Percentiles rank a stretch among this genome's conserved stretches.
phyloP scores from a whole-genome alignment of 1,140 invertebrate species.

The Zaprionus vittiger region DNA sequence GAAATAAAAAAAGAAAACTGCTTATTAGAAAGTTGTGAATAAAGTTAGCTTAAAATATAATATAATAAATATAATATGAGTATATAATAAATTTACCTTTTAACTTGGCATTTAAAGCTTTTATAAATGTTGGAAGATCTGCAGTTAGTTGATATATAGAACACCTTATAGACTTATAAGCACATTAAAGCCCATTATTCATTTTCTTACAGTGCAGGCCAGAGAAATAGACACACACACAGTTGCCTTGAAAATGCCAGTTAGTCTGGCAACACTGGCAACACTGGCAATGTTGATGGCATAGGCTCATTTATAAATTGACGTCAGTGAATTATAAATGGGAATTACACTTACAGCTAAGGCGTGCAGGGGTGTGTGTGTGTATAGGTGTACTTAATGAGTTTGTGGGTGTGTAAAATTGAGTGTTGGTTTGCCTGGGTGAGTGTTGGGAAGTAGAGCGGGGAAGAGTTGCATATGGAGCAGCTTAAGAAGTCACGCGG shows the following conservation, averaged over 20 bases:
- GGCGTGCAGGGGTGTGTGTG: not conserved
- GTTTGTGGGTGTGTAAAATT: conserved; percentile 28
- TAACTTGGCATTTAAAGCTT: no score
- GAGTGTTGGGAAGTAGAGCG: not conserved
- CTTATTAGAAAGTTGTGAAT: no score
- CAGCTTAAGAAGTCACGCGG: conserved; percentile 64
- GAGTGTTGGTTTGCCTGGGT: conserved; percentile 10
- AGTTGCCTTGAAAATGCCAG: conserved; percentile 68
- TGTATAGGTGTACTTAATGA: not conserved
- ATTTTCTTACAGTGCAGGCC: conserved; percentile 22
- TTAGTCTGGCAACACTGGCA: conserved; percentile 28
- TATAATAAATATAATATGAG: no score
- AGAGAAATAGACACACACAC: conserved; percentile 29
- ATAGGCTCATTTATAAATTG: conserved; percentile 78
- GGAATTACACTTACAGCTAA: conserved; percentile 59
- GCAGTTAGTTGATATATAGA: no score
- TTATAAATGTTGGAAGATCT: no score
- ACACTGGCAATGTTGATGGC: conserved; percentile 59
- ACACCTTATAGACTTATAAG: no score
- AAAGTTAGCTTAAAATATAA: no score
- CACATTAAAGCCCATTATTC: no score
- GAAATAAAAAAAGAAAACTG: no score
- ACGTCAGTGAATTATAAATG: conserved; percentile 78
- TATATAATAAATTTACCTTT: no score
- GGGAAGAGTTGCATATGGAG: conserved; percentile 50